Conservation (phyloP, 2,888 invertebrate genomes). For the Creontiades dilutus region DNA sequence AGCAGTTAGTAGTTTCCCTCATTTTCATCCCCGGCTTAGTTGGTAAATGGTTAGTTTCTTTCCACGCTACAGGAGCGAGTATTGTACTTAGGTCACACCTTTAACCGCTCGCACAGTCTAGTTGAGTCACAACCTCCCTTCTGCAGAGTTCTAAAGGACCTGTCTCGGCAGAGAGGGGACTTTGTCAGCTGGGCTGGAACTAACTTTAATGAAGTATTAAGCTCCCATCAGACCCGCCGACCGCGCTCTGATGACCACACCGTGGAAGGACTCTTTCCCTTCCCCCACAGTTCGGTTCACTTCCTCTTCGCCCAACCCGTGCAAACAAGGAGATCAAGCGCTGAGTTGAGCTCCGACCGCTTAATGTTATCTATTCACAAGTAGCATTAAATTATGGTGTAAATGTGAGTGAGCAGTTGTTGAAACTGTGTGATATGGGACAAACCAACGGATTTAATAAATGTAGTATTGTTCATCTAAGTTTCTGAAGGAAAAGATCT, state of each 20-base stretch:
- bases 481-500: too few relatives aligned
- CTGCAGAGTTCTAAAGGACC: background rate
- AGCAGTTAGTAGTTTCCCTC: background rate
- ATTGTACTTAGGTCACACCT: background rate
- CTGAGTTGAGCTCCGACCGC: background rate
- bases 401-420: too few relatives aligned
- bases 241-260: constrained; percentile 40
- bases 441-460: too few relatives aligned
- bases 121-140: background rate
- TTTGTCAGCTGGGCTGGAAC: constrained; percentile 57
- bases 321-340: background rate
- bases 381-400: too few relatives aligned
- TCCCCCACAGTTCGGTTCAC: constrained; percentile 15
- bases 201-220: constrained; percentile 64
- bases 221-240: constrained; percentile 21
- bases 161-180: constrained; percentile 4
- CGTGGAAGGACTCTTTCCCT: background rate
- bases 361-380: too few relatives aligned
- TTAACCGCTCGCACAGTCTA: background rate
- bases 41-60: background rate
- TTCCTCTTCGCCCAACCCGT: constrained; percentile 14
- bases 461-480: too few relatives aligned
- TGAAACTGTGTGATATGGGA: too few relatives aligned
- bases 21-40: background rate
- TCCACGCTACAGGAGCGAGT: background rate